Percentiles rank a stretch among this genome's conserved stretches.
These are phyloP conservation scores for Caiman crocodilus DNA, from an alignment of 2,797 vertebrate genomes.

Conservation along the genomic window DNA sequence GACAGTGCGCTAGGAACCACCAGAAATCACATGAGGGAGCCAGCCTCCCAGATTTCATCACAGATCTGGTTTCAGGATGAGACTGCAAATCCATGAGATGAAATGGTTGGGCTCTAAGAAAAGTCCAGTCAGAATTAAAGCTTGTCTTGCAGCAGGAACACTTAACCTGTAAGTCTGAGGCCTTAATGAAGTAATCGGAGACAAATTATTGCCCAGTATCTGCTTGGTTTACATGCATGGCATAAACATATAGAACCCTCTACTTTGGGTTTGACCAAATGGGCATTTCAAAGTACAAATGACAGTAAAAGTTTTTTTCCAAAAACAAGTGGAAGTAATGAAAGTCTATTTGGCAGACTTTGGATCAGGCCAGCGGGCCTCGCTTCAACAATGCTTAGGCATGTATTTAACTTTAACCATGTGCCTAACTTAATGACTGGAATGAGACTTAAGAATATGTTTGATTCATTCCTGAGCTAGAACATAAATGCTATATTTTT, in stretches of 20 bases:
- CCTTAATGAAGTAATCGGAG: not conserved
- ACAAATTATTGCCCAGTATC: fast-evolving
- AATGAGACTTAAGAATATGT: not conserved
- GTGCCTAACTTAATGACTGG: not conserved
- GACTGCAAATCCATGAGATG: not conserved
- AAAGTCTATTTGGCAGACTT: not conserved
- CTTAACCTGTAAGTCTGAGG: not conserved
- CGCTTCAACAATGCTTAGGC: not conserved
- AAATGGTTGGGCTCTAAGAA: not conserved
- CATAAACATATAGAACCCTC: fast-evolving
- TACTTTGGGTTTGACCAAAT: not conserved
- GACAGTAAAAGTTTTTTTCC: not conserved
- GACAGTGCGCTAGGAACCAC: not conserved
- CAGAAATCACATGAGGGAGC: not conserved
- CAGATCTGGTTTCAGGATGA: not conserved
- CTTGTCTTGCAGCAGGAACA: not conserved
- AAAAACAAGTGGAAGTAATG: not conserved
- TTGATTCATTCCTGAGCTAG: not conserved
- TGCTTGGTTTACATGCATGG: fast-evolving
- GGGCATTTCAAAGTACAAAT: not conserved
- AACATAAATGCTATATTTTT: fast-evolving
- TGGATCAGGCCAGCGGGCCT: fast-evolving
- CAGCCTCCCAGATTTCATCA: too few relatives aligned
- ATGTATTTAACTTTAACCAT: not conserved
- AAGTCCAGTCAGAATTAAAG: not conserved